Conservation (phyloP, 2,888 invertebrate genomes). For the Diploptera punctata region DNA sequence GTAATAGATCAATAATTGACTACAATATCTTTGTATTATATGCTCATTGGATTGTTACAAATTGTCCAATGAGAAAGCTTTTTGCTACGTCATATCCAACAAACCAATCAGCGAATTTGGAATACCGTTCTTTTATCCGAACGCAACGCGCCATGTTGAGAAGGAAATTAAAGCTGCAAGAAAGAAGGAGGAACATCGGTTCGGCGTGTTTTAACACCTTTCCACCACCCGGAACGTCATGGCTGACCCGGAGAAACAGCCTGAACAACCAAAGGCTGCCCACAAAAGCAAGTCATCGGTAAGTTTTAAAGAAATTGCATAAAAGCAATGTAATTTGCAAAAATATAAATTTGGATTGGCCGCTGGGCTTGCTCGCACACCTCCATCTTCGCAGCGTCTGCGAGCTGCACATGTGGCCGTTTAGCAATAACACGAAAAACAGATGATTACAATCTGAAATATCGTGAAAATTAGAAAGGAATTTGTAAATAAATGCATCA, state of each 20-base stretch:
- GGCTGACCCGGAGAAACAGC: conserved; percentile 94
- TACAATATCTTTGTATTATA: not conserved
- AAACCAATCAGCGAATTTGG: conserved; percentile 33
- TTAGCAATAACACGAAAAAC: not conserved
- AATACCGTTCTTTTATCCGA: conserved; percentile 16
- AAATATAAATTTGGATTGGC: conserved; percentile 16
- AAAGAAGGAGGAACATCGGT: conserved; percentile 60
- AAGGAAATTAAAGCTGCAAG: conserved; percentile 59
- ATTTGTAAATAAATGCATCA: no score
- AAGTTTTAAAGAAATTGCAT: conserved; percentile 53
- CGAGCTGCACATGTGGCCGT: conserved; percentile 34
- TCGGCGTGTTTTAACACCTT: conserved; percentile 57
- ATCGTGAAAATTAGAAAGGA: no score
- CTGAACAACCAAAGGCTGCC: conserved; percentile 73
- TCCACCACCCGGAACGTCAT: conserved; percentile 76
- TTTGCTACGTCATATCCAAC: conserved; percentile 13
- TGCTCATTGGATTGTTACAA: not conserved
- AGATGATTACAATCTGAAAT: not conserved
- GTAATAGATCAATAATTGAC: conserved; percentile 1
- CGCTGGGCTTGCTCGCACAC: conserved; percentile 22
- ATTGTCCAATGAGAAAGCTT: conserved; percentile 1
- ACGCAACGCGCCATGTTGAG: conserved; percentile 53
- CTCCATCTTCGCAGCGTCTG: conserved; percentile 39
- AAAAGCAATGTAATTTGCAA: not conserved
- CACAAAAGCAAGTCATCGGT: conserved; percentile 91